These are phyloP conservation scores for Phyllopteryx taeniolatus DNA, from an alignment of 2,113 vertebrate genomes.

Conservation along the genomic window DNA sequence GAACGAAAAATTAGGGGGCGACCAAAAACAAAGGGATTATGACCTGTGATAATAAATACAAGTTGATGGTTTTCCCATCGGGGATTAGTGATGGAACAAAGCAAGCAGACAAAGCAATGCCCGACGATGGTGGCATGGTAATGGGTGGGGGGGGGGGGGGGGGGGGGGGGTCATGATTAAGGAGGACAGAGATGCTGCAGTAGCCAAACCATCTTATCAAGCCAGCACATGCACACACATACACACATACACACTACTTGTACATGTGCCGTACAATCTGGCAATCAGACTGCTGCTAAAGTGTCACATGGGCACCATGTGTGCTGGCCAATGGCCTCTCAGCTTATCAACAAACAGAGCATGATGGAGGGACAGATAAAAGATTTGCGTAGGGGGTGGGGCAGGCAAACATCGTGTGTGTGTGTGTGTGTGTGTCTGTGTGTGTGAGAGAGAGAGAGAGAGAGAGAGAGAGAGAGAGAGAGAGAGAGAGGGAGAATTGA, in stretches of 20 bases:
- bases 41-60: slow-evolving; percentile 56
- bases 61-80: slow-evolving; percentile 32
- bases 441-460: slow-evolving; percentile 5
- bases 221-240: slow-evolving; percentile 16
- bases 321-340: slow-evolving; percentile 64
- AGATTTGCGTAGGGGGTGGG: slow-evolving; percentile 58
- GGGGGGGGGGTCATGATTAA: slow-evolving; percentile 49
- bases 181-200: slow-evolving; percentile 65
- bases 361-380: slow-evolving; percentile 64
- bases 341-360: slow-evolving; percentile 68
- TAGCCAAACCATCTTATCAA: slow-evolving; percentile 51
- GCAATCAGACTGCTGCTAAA: slow-evolving; percentile 66
- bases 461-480: slow-evolving; percentile 4
- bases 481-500: not conserved
- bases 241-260: slow-evolving; percentile 33
- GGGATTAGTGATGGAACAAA: slow-evolving; percentile 28
- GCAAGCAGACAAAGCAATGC: slow-evolving; percentile 36
- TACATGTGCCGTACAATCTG: slow-evolving; percentile 60
- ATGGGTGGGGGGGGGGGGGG: slow-evolving; percentile 33
- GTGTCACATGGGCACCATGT: slow-evolving; percentile 69
- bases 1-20: slow-evolving; percentile 27
- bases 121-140: slow-evolving; percentile 7
- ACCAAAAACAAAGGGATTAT: slow-evolving; percentile 70
- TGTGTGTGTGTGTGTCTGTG: not conserved
- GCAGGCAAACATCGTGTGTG: slow-evolving; percentile 15